A percentile compares a stretch with the other conserved stretches of the same genome.
Conservation (phyloP, 2,888 invertebrate species). For the Morinoia aosen region DNA sequence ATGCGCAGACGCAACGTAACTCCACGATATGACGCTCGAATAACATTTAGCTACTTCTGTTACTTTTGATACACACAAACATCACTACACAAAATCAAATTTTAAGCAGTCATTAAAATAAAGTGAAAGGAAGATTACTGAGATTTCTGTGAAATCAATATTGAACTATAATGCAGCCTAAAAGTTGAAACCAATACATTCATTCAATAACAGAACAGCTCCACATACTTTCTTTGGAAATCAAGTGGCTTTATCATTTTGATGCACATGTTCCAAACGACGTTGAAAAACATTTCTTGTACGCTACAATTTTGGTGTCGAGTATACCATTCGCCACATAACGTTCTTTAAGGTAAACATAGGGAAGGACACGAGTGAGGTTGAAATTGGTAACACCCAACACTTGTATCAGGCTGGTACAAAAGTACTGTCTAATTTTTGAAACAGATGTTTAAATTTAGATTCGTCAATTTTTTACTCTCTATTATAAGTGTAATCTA, state of each 20-base stretch:
- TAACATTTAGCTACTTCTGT: neutral
- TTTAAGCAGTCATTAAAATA: neutral
- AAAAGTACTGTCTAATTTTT: no score
- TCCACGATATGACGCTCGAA: neutral
- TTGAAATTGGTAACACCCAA: neutral
- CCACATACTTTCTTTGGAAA: neutral
- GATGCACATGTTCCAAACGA: neutral
- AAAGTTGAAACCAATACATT: neutral
- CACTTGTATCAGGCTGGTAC: neutral
- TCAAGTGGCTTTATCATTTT: neutral
- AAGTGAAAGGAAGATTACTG: neutral
- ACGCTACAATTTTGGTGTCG: neutral
- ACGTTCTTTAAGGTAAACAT: neutral
- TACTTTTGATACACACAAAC: neutral
- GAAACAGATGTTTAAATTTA: no score
- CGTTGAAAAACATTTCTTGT: neutral
- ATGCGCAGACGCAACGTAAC: neutral
- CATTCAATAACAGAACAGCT: neutral
- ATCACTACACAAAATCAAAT: neutral
- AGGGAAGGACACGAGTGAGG: neutral
- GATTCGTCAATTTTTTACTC: no score
- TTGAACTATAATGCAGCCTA: neutral
- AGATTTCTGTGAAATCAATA: neutral
- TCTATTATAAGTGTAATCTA: no score
- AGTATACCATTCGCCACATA: neutral